Evolutionary conservation across 2,888 invertebrate genomes (phyloP).

Genomic region (Salticus scenicus): DNA sequence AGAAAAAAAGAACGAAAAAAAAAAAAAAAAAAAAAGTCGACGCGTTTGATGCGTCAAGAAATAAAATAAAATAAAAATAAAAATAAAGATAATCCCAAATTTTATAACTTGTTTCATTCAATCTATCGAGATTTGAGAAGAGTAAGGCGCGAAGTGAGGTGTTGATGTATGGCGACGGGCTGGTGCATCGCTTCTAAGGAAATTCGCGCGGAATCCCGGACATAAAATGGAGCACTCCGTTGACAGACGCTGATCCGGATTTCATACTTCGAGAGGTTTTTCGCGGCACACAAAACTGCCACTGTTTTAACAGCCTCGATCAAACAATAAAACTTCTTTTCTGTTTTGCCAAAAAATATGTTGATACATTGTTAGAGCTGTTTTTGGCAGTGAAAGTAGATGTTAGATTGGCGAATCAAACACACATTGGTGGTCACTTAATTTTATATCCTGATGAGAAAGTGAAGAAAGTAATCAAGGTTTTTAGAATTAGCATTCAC

Average conservation of each 20-base stretch:
- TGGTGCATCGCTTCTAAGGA: not conserved
- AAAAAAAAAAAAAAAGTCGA: too few relatives aligned
- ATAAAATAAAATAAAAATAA: too few relatives aligned
- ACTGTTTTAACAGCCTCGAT: not conserved
- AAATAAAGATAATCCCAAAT: too few relatives aligned
- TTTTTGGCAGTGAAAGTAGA: not conserved
- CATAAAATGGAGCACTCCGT: slow-evolving; percentile 35
- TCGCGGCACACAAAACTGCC: not conserved
- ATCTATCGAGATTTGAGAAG: not conserved
- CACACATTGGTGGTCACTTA: not conserved
- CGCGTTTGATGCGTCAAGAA: too few relatives aligned
- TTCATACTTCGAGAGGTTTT: slow-evolving; percentile 8
- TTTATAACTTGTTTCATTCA: not conserved
- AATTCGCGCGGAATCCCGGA: slow-evolving; percentile 50
- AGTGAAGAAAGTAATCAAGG: not conserved
- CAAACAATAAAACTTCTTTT: not conserved
- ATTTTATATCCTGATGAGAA: not conserved
- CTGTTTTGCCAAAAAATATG: not conserved
- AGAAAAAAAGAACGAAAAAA: too few relatives aligned
- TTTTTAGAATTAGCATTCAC: not conserved
- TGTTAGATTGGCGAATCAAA: not conserved
- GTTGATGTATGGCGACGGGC: slow-evolving; percentile 1
- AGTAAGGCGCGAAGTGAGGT: not conserved
- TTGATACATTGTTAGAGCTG: not conserved
- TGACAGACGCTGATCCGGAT: slow-evolving; percentile 55